Base-by-base conservation (phyloP, 2,888 invertebrate genomes). In the Drosophila ustulata region DNA sequence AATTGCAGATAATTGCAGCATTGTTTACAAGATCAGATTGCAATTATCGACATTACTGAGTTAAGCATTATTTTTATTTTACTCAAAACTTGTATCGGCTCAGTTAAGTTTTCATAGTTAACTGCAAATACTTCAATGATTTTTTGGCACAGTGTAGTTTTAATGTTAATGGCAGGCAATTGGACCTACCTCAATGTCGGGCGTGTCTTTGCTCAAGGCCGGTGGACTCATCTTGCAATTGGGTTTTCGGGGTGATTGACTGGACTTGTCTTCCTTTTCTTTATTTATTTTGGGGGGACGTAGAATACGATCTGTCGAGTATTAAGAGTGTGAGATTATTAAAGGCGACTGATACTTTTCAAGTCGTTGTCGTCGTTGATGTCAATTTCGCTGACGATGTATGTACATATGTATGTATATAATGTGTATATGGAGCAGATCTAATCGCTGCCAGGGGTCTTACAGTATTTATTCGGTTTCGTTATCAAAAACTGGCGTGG, bases 141-240 rank as follows among this genome's bases (percentile, higher is more conserved):
- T 5, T 4, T 51, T 53, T 62, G 3, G 43, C 49, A 18, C 25
- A 43, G 50, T 57, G 39, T 43, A 34, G 4, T 18, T 18, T 18
- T 18, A 18, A 18, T 18, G 18, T 34, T 41, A 32, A 4, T 4
- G 23, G 34, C 28, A 30, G 23, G 34, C 28, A 30, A 37, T 47
- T 45, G 34, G 34, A 78, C 94, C 93, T 92, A 96, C 97, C 95
- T 97, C 97, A 88, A 97, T 97, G 92, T 97, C 97, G 2, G 96
- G 96, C 68, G 96, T 89, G 90, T 97, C 96, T 87, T 94, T 95
- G 91, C 96, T 96, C 53, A 91, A 62, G 68, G 92, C 92, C 83
- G 94, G 94, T 58, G 94, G 91, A 83, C 88, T 90, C 92, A 92
- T 92, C 46, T 65, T 78, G 7, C 43, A 25, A 43, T 43, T 45